Base-by-base conservation (phyloP, 2,888 invertebrate genomes). In the Chydorus sphaericus region DNA sequence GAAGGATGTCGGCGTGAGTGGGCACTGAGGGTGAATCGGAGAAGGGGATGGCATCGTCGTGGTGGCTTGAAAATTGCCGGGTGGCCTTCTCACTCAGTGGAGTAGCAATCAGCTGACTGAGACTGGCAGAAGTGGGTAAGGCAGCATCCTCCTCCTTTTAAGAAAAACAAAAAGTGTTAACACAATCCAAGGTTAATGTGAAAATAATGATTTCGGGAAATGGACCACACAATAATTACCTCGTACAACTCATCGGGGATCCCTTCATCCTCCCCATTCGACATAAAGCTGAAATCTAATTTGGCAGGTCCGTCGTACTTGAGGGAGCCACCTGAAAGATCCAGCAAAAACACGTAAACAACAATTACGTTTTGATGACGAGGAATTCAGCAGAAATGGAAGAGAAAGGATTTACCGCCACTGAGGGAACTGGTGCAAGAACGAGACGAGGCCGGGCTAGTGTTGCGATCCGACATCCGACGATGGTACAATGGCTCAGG, bases 221-320 rank as follows among this genome's bases (percentile, higher is more conserved):
- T 23, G 44, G 23, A 11, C 28, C n/a, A n/a, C n/a, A n/a, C n/a
- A n/a, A 20, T 44, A 44, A 26, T 44, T n/a, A 44, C 44, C 44
- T 44, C 44, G n/a, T 44, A 44, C 44, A 44, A 44, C 44, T 44
- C 44, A 28, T 44, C 44, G 20, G 44, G 44, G 44, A 44, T 44
- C 28, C 44, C 44, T 28, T 44, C 44, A 23, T 44, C 44, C 5
- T 44, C 44, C 2, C 44, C 44, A 28, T 44, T 44, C 8, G 44
- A 44, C 44, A 26, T 44, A 28, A 44, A 44, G 26, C 44, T 44
- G 26, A 44, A 44, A 28, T 44, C 44, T 11, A 44, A 28, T 44
- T 44, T 44, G 7, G 44, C 26, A 4, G 44, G 44, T 10, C 44
- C 44, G 44, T 44, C 44, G 44, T 44, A 44, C 44, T 44, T 44